Evolutionary conservation across 2,888 invertebrate species (phyloP).

Genomic region (Athalia cordata): DNA sequence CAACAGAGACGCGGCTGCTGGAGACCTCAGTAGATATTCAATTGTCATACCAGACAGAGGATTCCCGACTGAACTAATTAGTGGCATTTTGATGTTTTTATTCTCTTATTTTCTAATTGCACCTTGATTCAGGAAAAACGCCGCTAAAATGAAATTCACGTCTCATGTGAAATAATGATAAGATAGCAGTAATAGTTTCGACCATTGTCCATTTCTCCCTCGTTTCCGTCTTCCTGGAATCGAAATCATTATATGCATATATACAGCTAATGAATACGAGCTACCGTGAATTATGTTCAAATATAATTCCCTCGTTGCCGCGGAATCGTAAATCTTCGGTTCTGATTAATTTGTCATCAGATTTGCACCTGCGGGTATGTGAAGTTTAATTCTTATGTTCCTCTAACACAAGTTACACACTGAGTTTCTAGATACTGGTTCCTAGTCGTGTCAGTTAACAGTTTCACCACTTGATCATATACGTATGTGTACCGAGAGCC

Average conservation of each 20-base stretch:
- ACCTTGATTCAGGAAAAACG: too few relatives aligned
- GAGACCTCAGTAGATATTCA: too few relatives aligned
- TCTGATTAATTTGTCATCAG: constrained; percentile 31
- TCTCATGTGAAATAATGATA: too few relatives aligned
- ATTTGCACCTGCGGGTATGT: constrained; percentile 23
- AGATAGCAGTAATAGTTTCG: too few relatives aligned
- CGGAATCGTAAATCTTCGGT: background rate
- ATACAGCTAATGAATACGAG: background rate
- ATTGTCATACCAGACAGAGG: too few relatives aligned
- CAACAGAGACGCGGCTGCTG: too few relatives aligned
- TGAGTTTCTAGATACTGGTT: constrained; percentile 30
- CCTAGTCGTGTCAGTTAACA: constrained; percentile 57
- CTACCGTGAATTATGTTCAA: constrained; percentile 11
- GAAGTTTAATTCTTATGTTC: constrained; percentile 22
- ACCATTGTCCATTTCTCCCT: too few relatives aligned
- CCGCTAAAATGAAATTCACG: too few relatives aligned
- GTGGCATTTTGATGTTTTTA: too few relatives aligned
- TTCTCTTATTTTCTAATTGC: too few relatives aligned
- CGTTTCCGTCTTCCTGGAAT: too few relatives aligned
- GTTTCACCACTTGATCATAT: constrained; percentile 67
- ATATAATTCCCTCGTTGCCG: background rate
- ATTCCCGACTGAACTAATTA: too few relatives aligned
- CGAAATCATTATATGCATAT: constrained; percentile 1
- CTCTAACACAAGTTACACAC: constrained; percentile 31
- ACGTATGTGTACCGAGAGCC: constrained; percentile 44